phyloP scores from a whole-genome alignment of 2,888 invertebrate genomes.

The Mimachlamys varia region DNA sequence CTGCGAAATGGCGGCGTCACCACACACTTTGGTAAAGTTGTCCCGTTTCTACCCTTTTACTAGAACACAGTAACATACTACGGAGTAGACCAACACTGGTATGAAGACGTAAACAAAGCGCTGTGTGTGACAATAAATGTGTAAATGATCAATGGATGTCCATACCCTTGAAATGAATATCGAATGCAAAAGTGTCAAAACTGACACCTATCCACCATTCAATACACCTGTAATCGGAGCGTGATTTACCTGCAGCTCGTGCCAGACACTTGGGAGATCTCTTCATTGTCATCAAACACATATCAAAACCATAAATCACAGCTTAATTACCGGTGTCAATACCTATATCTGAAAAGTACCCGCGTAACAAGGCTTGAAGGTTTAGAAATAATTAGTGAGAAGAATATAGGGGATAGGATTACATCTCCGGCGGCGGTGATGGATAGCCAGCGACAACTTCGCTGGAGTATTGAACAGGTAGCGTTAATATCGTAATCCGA shows the following conservation, averaged over 20 bases:
- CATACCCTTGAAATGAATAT: background rate
- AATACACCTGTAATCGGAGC: constrained; percentile 1
- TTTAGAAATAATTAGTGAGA: background rate
- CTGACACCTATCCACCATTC: background rate
- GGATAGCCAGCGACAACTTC: background rate
- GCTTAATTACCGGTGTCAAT: constrained; percentile 4
- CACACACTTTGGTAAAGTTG: too few relatives aligned
- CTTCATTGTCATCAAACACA: background rate
- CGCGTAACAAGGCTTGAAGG: background rate
- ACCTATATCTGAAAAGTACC: background rate
- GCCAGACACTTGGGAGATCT: background rate
- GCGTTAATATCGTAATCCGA: background rate
- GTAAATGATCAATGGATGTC: background rate
- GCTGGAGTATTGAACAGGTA: background rate
- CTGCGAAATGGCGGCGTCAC: too few relatives aligned
- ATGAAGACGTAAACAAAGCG: background rate
- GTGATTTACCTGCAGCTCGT: background rate
- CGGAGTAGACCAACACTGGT: background rate
- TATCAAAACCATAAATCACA: constrained; percentile 4
- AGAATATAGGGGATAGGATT: background rate
- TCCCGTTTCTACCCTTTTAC: too few relatives aligned
- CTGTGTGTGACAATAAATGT: background rate
- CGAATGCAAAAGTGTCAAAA: background rate
- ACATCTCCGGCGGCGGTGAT: background rate
- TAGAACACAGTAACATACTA: background rate